Percentiles rank a stretch among this genome's conserved stretches.
Conservation (phyloP, 2,888 invertebrate genomes). For the Pollenia angustigena region DNA sequence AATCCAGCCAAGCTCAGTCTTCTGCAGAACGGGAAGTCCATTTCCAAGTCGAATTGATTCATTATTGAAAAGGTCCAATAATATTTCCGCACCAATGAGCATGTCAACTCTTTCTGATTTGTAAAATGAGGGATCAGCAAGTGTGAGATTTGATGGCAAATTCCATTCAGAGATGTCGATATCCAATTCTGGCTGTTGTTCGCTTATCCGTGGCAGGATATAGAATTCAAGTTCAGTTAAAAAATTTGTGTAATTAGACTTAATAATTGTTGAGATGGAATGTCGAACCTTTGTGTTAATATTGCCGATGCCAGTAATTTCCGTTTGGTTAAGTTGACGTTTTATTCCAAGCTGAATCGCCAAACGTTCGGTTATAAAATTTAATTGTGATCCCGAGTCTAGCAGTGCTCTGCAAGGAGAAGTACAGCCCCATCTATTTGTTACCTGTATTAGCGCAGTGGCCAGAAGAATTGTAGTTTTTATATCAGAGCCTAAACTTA, state of each 20-base stretch:
- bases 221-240: slow-evolving; percentile 28
- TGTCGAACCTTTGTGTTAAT: slow-evolving; percentile 29
- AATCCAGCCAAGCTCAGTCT: slow-evolving; percentile 54
- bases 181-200: slow-evolving; percentile 17
- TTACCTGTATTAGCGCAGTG: too few relatives aligned
- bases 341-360: slow-evolving; percentile 38
- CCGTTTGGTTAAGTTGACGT: slow-evolving; percentile 10
- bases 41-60: slow-evolving; percentile 49
- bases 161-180: slow-evolving; percentile 18
- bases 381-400: slow-evolving; percentile 48
- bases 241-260: background rate
- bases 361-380: slow-evolving; percentile 46
- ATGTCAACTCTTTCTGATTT: slow-evolving; percentile 36
- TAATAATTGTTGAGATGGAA: slow-evolving; percentile 35
- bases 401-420: background rate
- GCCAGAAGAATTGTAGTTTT: too few relatives aligned
- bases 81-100: slow-evolving; percentile 55
- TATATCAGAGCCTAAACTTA: too few relatives aligned
- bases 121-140: slow-evolving; percentile 4
- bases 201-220: slow-evolving; percentile 36
- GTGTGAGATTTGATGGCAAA: background rate
- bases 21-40: slow-evolving; percentile 44
- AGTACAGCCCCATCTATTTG: too few relatives aligned
- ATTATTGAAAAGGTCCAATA: slow-evolving; percentile 28
- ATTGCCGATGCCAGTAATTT: slow-evolving; percentile 35